A percentile compares a stretch with the other conserved stretches of the same genome.
phyloP scores from a whole-genome alignment of 2,888 invertebrate genomes.

The Athalia circularis region DNA sequence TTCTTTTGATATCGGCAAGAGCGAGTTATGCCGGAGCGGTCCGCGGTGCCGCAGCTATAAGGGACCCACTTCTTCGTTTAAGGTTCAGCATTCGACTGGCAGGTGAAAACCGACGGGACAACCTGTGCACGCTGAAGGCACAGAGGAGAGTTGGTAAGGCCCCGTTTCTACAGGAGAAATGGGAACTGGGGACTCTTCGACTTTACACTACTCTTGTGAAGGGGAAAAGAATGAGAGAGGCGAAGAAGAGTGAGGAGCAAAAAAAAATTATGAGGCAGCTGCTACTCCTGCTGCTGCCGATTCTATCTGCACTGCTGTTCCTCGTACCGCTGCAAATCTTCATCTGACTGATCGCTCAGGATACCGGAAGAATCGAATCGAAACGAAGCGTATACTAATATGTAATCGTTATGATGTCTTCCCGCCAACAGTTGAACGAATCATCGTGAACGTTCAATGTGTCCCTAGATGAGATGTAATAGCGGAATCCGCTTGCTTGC shows the following conservation, averaged over 20 bases:
- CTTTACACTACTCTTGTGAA: conserved; percentile 46
- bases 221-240: conserved; percentile 17
- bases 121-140: conserved; percentile 56
- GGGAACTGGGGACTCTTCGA: conserved; percentile 50
- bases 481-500: too few relatives aligned
- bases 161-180: conserved; percentile 56
- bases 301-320: too few relatives aligned
- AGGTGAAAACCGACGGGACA: conserved; percentile 72
- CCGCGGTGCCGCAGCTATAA: conserved; percentile 43
- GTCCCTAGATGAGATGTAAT: too few relatives aligned
- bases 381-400: conserved; percentile 12
- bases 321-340: too few relatives aligned
- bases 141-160: conserved; percentile 60
- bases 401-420: background rate
- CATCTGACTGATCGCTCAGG: background rate
- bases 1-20: background rate
- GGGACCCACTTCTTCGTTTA: conserved; percentile 64
- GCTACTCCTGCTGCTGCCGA: background rate
- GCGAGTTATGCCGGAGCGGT: conserved; percentile 39
- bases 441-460: background rate
- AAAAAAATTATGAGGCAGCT: conserved; percentile 12
- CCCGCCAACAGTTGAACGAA: background rate
- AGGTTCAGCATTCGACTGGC: conserved; percentile 70
- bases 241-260: conserved; percentile 10
- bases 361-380: conserved; percentile 39